Conservation (phyloP, 1,140 invertebrate genomes). For the Drosophila fuyamai region DNA sequence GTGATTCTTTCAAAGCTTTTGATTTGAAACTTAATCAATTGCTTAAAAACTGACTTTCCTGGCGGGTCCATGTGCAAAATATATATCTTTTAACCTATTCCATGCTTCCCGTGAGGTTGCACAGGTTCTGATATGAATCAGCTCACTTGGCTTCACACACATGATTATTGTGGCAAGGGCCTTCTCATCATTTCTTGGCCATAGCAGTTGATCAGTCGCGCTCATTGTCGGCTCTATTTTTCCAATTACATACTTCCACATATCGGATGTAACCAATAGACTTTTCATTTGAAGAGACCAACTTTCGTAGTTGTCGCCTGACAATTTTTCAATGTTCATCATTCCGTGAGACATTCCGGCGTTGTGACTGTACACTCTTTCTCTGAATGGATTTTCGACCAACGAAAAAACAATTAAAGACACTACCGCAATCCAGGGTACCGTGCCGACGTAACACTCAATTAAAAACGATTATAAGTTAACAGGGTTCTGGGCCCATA, state of each 20-base stretch:
- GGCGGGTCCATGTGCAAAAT: not conserved
- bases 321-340: conserved; percentile 3
- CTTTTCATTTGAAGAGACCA: too few relatives aligned
- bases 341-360: not conserved
- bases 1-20: not conserved
- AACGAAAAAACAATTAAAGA: too few relatives aligned
- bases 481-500: too few relatives aligned
- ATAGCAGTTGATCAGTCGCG: not conserved
- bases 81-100: not conserved
- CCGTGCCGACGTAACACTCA: too few relatives aligned
- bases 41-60: too few relatives aligned
- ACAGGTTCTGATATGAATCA: not conserved
- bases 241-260: too few relatives aligned
- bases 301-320: too few relatives aligned
- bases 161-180: not conserved
- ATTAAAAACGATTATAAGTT: too few relatives aligned
- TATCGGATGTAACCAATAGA: too few relatives aligned
- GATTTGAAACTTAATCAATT: conserved; percentile 2
- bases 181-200: conserved; percentile 2
- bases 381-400: not conserved
- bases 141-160: not conserved
- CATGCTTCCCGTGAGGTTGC: too few relatives aligned
- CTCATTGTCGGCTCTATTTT: not conserved
- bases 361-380: too few relatives aligned
- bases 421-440: too few relatives aligned